Evolutionary conservation across 1,140 invertebrate genomes (phyloP).

Genomic region (Chionoecetes opilio): DNA sequence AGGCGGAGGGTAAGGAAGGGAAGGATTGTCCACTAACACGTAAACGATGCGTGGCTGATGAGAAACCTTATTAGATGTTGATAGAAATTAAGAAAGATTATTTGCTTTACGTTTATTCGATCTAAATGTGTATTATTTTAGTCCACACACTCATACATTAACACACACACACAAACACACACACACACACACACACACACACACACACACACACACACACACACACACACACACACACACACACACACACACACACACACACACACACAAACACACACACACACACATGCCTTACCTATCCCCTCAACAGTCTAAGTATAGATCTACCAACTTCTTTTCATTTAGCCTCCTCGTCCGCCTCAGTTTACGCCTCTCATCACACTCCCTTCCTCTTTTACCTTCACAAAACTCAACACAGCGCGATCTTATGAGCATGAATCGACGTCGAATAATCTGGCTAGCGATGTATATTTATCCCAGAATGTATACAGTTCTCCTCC

Average conservation of each 20-base stretch:
- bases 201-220: constrained; percentile 25
- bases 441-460: not conserved
- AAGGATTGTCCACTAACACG: not conserved
- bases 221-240: constrained; percentile 21
- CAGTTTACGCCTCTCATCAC: not conserved
- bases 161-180: constrained; percentile 33
- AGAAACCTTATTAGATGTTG: no score
- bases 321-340: not conserved
- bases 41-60: no score
- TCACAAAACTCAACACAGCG: not conserved
- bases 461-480: not conserved
- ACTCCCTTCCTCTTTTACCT: not conserved
- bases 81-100: no score
- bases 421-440: not conserved
- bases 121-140: no score
- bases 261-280: not conserved
- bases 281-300: not conserved
- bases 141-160: constrained; percentile 8
- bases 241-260: constrained; percentile 42
- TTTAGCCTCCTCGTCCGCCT: not conserved
- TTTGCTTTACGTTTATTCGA: no score
- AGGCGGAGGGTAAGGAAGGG: not conserved
- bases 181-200: not conserved
- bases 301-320: not conserved
- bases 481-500: not conserved